Conservation (phyloP, 2,113 vertebrate genomes). For the Microcebus tavaratra region DNA sequence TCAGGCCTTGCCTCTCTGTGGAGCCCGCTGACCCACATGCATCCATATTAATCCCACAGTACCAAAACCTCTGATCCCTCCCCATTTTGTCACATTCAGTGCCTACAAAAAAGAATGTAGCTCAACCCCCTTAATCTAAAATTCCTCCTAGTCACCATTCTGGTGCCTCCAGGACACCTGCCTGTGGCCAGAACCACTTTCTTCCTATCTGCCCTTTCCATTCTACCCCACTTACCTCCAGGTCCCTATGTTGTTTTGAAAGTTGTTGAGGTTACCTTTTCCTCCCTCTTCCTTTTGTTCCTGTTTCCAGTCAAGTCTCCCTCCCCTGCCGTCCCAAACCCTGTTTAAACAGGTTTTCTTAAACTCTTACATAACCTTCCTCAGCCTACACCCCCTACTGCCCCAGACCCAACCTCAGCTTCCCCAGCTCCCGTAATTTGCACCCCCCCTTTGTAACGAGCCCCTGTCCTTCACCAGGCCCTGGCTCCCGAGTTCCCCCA, state of each 20-base stretch:
- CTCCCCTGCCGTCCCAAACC: neutral
- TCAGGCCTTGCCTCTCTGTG: neutral
- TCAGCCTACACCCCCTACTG: neutral
- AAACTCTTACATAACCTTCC: constrained; percentile 42
- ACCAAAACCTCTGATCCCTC: neutral
- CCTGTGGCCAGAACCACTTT: neutral
- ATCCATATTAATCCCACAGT: neutral
- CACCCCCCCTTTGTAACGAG: neutral
- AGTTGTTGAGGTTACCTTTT: neutral
- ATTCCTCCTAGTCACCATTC: neutral
- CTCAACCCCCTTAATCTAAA: neutral
- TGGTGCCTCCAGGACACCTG: neutral
- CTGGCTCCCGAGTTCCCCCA: neutral
- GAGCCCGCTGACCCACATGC: no score
- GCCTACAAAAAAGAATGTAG: neutral
- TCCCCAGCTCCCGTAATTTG: neutral
- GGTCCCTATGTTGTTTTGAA: neutral
- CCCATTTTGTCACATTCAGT: neutral
- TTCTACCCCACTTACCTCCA: neutral
- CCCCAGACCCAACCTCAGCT: neutral
- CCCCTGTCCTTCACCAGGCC: neutral
- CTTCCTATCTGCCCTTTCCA: neutral
- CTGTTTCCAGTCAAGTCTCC: neutral
- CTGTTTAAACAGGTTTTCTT: constrained; percentile 48
- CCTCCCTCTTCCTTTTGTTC: constrained; percentile 23